Conservation (phyloP, 1,140 invertebrate species). For the Cephus cinctus region DNA sequence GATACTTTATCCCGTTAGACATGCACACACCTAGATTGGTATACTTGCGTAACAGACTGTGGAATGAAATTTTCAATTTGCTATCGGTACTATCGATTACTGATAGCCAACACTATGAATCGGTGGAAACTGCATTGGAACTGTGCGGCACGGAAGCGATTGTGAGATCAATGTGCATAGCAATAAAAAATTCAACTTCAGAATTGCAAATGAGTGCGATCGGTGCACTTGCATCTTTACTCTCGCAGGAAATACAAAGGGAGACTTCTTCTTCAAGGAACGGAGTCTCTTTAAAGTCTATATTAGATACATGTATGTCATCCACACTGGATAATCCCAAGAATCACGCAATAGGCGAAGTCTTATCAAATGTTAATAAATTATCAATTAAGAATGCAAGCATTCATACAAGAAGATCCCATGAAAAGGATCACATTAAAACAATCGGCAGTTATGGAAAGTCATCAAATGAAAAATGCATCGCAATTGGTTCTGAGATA, state of each 20-base stretch:
- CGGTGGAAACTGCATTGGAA: constrained; percentile 42
- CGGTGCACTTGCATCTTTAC: constrained; percentile 36
- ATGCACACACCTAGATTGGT: constrained; percentile 35
- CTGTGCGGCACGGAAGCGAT: constrained; percentile 38
- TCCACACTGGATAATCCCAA: not conserved
- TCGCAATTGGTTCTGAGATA: constrained; percentile 46
- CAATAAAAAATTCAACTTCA: constrained; percentile 34
- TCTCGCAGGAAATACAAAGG: constrained; percentile 42
- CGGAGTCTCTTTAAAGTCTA: constrained; percentile 16
- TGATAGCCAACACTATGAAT: constrained; percentile 39
- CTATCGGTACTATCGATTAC: constrained; percentile 43
- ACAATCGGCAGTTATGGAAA: constrained; percentile 1
- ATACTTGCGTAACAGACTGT: constrained; percentile 50
- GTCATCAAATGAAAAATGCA: constrained; percentile 5
- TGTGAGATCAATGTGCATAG: constrained; percentile 43
- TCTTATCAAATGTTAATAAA: constrained; percentile 31
- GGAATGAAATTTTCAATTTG: constrained; percentile 54
- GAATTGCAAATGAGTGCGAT: constrained; percentile 41
- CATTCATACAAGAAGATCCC: constrained; percentile 13
- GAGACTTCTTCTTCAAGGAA: constrained; percentile 30
- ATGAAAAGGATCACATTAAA: constrained; percentile 1
- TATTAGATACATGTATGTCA: constrained; percentile 27
- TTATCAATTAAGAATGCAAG: constrained; percentile 26
- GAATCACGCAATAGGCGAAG: constrained; percentile 16
- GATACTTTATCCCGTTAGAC: constrained; percentile 32